Percentiles rank a stretch among this genome's conserved stretches.
Evolutionary conservation across 2,888 invertebrate species (phyloP).

Genomic region (Trissolcus brochymenae): DNA sequence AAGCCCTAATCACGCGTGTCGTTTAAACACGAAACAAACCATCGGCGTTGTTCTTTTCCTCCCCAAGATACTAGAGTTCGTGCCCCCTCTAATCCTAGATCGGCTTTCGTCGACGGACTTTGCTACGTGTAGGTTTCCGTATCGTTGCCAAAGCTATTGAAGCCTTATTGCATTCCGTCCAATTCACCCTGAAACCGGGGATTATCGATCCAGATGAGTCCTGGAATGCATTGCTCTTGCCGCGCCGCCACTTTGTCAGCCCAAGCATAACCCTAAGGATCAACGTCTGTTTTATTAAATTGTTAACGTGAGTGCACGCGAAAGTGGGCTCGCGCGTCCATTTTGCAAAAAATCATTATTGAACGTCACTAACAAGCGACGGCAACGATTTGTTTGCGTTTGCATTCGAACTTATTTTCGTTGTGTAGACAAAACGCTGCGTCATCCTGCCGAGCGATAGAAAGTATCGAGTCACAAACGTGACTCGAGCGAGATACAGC

Average conservation of each 20-base stretch:
- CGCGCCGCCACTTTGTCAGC: neutral
- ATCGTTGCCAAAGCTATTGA: slow-evolving; percentile 58
- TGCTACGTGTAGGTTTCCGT: slow-evolving; percentile 57
- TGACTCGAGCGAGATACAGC: slow-evolving; percentile 37
- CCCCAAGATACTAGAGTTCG: slow-evolving; percentile 39
- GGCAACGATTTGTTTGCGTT: slow-evolving; percentile 24
- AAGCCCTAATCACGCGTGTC: slow-evolving; percentile 55
- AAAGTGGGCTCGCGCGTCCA: neutral
- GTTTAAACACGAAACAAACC: slow-evolving; percentile 57
- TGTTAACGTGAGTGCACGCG: neutral
- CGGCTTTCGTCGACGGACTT: slow-evolving; percentile 58
- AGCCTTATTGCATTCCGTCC: slow-evolving; percentile 59
- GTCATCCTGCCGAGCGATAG: slow-evolving; percentile 31
- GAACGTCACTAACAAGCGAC: slow-evolving; percentile 34
- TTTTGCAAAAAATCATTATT: slow-evolving; percentile 3
- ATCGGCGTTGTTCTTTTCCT: slow-evolving; percentile 38
- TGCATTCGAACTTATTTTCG: slow-evolving; percentile 27
- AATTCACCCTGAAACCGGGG: slow-evolving; percentile 58
- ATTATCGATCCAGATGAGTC: slow-evolving; percentile 54
- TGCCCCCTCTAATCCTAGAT: slow-evolving; percentile 59
- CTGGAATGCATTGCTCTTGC: slow-evolving; percentile 42
- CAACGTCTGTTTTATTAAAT: neutral
- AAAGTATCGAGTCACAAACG: slow-evolving; percentile 32
- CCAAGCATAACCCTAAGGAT: neutral
- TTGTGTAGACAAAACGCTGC: slow-evolving; percentile 23